phyloP scores from a whole-genome alignment of 1,140 invertebrate genomes.

The Chrysomallon squamiferum region DNA sequence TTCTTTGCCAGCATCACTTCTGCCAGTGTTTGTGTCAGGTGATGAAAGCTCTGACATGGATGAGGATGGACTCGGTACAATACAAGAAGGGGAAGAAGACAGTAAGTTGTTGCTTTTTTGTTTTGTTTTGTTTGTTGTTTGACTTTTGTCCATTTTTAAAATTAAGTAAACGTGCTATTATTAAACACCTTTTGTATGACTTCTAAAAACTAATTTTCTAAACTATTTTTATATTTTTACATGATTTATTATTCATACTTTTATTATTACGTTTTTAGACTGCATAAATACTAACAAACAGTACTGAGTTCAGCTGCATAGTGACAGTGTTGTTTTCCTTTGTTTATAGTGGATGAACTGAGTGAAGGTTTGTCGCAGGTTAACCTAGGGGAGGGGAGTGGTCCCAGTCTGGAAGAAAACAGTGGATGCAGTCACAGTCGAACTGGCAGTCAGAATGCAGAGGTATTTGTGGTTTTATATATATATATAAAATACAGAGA shows the following conservation, averaged over 20 bases:
- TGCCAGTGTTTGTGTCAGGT: constrained; percentile 19
- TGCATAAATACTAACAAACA: no score
- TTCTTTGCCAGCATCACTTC: constrained; percentile 3
- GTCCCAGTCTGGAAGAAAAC: constrained; percentile 42
- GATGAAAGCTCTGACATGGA: constrained; percentile 61
- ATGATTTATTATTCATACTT: no score
- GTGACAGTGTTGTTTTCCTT: no score
- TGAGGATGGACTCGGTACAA: constrained; percentile 44
- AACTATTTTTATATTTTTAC: no score
- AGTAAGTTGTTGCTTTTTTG: no score
- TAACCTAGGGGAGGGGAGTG: constrained; percentile 40
- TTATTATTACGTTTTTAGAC: no score
- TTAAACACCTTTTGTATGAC: no score
- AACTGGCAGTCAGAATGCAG: constrained; percentile 25
- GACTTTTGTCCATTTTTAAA: not conserved
- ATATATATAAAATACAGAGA: no score
- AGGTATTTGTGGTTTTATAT: no score
- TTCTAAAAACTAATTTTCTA: no score
- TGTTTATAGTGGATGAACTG: constrained; percentile 37
- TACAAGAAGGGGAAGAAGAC: constrained; percentile 49
- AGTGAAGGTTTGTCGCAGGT: constrained; percentile 41
- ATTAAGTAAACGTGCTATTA: not conserved
- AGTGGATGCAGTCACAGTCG: constrained; percentile 28
- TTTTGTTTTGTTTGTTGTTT: no score
- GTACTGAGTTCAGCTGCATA: no score